Evolutionary conservation across 2,797 vertebrate genomes (phyloP).

Genomic region (Salmo trutta): DNA sequence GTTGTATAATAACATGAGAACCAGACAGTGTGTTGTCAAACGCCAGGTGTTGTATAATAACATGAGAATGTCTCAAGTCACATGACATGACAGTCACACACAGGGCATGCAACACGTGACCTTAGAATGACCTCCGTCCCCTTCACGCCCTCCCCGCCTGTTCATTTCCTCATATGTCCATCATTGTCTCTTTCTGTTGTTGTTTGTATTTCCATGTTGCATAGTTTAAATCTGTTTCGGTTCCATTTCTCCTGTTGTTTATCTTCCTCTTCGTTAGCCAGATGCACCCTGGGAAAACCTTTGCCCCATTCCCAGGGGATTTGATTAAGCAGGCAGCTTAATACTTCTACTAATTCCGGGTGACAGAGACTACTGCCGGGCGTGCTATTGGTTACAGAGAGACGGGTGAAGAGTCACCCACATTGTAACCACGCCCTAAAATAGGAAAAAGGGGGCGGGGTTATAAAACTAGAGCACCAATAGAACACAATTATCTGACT

Average conservation of each 20-base stretch:
- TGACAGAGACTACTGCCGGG: no score
- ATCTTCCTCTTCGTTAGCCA: constrained; percentile 5
- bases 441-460: no score
- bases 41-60: constrained; percentile 37
- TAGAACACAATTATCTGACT: constrained; percentile 29
- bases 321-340: no score
- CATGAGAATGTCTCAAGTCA: constrained; percentile 25
- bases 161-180: not conserved
- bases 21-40: constrained; percentile 34
- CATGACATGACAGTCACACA: constrained; percentile 25
- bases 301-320: no score
- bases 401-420: constrained; percentile 34
- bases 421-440: not conserved
- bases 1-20: no score
- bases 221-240: constrained; percentile 64
- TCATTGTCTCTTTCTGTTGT: not conserved
- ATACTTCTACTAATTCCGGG: no score
- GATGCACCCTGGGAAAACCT: no score
- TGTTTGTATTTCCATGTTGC: constrained; percentile 61
- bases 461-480: no score
- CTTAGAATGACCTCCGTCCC: constrained; percentile 27
- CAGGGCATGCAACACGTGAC: constrained; percentile 71
- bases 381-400: not conserved
- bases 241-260: not conserved
- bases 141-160: not conserved